These are phyloP conservation scores for Eremobia ochroleuca DNA, from an alignment of 2,888 invertebrate genomes.

Conservation along the genomic window DNA sequence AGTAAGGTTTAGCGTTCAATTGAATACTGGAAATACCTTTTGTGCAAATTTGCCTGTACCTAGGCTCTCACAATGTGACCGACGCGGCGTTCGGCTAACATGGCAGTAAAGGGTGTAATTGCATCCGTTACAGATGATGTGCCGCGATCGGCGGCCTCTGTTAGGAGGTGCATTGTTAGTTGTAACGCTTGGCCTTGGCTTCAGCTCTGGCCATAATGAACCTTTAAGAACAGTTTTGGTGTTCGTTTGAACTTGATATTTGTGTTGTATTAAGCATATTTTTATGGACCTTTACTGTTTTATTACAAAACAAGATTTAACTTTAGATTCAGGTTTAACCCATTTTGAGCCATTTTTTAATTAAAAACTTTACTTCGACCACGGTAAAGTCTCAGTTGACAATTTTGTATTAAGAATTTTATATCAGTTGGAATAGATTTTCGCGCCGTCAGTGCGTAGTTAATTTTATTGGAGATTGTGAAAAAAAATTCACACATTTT, in stretches of 20 bases:
- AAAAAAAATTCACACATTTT: neutral
- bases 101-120: conserved; percentile 76
- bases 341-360: neutral
- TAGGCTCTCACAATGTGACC: conserved; percentile 72
- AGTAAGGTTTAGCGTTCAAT: conserved; percentile 70
- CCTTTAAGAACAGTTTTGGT: neutral
- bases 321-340: neutral
- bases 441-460: neutral
- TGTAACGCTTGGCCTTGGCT: conserved; percentile 17
- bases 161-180: conserved; percentile 63
- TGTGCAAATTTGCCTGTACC: conserved; percentile 75
- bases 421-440: neutral
- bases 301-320: neutral
- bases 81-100: conserved; percentile 70
- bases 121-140: conserved; percentile 81
- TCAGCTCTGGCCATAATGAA: neutral
- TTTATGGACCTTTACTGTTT: neutral
- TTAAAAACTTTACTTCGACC: neutral
- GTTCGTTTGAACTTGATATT: neutral
- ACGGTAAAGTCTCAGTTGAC: neutral
- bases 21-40: conserved; percentile 72
- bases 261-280: neutral
- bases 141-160: conserved; percentile 72
- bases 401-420: neutral
- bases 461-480: neutral